Base-by-base conservation (phyloP, 2,113 vertebrate genomes). In the Bambusicola thoracicus region DNA sequence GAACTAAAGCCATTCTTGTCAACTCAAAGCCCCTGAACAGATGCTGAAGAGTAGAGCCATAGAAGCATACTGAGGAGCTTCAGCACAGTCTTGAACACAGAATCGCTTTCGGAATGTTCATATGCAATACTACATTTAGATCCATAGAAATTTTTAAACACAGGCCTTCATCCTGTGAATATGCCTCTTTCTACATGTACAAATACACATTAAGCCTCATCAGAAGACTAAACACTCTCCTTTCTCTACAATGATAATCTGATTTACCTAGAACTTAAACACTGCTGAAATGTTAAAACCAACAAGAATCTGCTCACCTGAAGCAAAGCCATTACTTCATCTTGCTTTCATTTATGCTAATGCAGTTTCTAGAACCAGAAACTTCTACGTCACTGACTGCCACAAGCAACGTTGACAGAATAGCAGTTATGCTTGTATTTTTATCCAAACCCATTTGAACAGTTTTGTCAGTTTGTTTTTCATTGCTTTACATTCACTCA, bases 391-490 rank as follows among this genome's bases (percentile, higher is more conserved):
- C 76, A 77, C 82, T 68, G 83, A 55, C 56, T 65, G 81, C 89
- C 78, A 56, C 43, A 62, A 90, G 84, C 79, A 87, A 17, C 2
- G 0, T 2, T 78, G 87, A 79, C 91, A 95, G 79, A 78, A 74
- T 8, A 92, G 79, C 79, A 80, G 79, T 43, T 38, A 63, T 32
- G 70, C 81, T 80, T 70, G 41, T 82, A 80, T 89, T 91, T 91
- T 95, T 82, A 89, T 83, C 89, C 82, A 76, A 70, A 95, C 61
- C 61, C 81, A 65, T 75, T 92, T 75, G 77, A 90, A 61, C 81
- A 83, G 61, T 85, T 81, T 44, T 92, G 80, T 94, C 67, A 80
- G 70, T 88, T 92, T 82, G 75, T 44, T 94, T 93, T 93, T 85
- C 80, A 56, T 81, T 86, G 67, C 84, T 93, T 91, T 94, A 30